These are phyloP conservation scores for Uropsilus gracilis DNA, from an alignment of 2,113 vertebrate species.

Conservation along the genomic window DNA sequence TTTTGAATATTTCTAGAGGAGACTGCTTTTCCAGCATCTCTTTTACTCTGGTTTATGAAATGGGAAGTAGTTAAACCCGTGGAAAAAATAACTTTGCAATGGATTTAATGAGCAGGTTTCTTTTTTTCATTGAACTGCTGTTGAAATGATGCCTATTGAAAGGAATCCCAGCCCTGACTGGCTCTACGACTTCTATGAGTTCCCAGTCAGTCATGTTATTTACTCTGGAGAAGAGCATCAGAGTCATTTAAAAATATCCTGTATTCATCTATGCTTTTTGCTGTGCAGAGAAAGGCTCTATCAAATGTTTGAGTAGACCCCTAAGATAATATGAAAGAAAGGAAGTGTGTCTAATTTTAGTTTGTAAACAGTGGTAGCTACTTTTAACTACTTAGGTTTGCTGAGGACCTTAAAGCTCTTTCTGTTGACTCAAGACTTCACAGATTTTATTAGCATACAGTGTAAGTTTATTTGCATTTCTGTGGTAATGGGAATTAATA, in stretches of 20 bases:
- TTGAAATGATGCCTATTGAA: conserved; percentile 70
- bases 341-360: conserved; percentile 49
- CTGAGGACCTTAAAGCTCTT: background rate
- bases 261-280: conserved; percentile 60
- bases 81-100: conserved; percentile 75
- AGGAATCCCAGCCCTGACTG: conserved; percentile 62
- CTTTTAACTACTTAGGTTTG: background rate
- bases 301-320: background rate
- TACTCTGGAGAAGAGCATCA: conserved; percentile 57
- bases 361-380: conserved; percentile 44
- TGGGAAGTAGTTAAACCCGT: conserved; percentile 61
- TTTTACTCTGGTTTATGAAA: background rate
- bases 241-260: conserved; percentile 49
- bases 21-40: conserved; percentile 33
- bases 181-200: conserved; percentile 62
- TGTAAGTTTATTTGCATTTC: background rate
- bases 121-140: conserved; percentile 58
- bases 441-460: background rate
- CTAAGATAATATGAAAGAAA: background rate
- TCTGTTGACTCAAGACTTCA: background rate
- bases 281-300: conserved; percentile 33
- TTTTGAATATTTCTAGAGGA: conserved; percentile 65
- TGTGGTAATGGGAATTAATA: background rate
- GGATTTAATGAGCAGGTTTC: conserved; percentile 78
- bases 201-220: conserved; percentile 45